phyloP scores from a whole-genome alignment of 53 echinoderm and acorn worm genomes.

The Holothuria scabra region DNA sequence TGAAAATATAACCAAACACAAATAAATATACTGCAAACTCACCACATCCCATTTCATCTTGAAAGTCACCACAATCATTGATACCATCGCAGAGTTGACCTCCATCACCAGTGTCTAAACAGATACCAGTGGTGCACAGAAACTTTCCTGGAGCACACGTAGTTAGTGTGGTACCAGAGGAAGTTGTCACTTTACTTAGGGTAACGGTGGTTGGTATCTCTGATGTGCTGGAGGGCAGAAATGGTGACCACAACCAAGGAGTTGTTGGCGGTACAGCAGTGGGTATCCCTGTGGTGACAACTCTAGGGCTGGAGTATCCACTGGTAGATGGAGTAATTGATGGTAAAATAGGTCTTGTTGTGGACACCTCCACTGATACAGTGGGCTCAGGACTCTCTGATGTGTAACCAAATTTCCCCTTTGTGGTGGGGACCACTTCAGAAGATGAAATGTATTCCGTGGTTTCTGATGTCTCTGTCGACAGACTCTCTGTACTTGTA shows the following conservation, averaged over 20 bases:
- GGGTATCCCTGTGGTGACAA: not conserved
- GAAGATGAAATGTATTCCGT: not conserved
- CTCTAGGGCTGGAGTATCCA: slow-evolving; percentile 1
- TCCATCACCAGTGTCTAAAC: slow-evolving; percentile 63
- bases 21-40: not conserved
- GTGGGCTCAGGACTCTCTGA: slow-evolving; percentile 15
- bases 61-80: slow-evolving; percentile 78
- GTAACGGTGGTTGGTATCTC: not conserved
- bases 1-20: too few species aligned
- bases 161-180: slow-evolving; percentile 60
- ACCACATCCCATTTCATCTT: slow-evolving; percentile 90
- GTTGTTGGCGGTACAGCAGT: not conserved
- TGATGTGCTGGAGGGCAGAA: not conserved
- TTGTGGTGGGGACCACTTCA: not conserved
- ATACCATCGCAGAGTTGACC: slow-evolving; percentile 77
- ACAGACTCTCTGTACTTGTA: not conserved
- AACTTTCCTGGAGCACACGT: slow-evolving; percentile 73
- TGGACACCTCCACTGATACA: not conserved
- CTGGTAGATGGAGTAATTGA: slow-evolving; percentile 8
- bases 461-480: not conserved
- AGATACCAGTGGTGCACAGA: slow-evolving; percentile 76
- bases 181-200: slow-evolving; percentile 42
- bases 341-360: slow-evolving; percentile 15
- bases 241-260: slow-evolving; percentile 22
- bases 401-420: not conserved